Evolutionary conservation across 2,113 vertebrate species (phyloP), one percentile per base, ranked within the genome.

Genomic region (Nansenia antarctica): DNA sequence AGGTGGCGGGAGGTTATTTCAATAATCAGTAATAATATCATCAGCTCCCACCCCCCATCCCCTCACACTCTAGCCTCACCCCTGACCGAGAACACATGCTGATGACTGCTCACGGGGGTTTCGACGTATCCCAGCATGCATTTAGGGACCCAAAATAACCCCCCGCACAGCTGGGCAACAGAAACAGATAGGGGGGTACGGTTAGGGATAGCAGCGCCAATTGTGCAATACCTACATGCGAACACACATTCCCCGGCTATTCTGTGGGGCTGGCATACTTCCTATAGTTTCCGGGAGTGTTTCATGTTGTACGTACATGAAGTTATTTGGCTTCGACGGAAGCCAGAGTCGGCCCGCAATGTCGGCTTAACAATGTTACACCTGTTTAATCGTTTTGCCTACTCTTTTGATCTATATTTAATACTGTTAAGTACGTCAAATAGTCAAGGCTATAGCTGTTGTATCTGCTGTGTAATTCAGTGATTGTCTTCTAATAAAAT

Each of bases 1-100:
- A 97, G 95, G 94, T 97, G 96, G 94, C 92, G 94, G 93, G 92
- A 92, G 93, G 93, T 93, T 95, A 95, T 97, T 96, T 94, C 92
- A 95, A 93, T 95, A 93, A 95, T 94, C 93, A 92, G 86, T 94
- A 93, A 94, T 95, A 94, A 95, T 94, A 91, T 93, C 94, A 92
- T 91, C 94, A 94, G 92, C 91, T 91, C 92, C 90, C 92, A n/a
- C 84, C 62, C 62, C 67, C 3, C 53, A 55, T 12, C 3, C 55
- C 3, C 55, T n/a, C 62, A 47, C 62, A 30, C 26, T 18, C 63
- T 4, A 27, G 14, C 20, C 3, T 37, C 26, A n/a, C 92, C 20
- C 18, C 9, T 22, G 93, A 92, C 94, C 92, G 92, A 91, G 90
- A 93, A 87, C 93, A 94, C 95, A 90, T 92, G 92, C 89, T 91